Evolutionary conservation across 2,888 invertebrate genomes (phyloP), one percentile per base, ranked within the genome.

Genomic region (Troides oblongomaculatus): DNA sequence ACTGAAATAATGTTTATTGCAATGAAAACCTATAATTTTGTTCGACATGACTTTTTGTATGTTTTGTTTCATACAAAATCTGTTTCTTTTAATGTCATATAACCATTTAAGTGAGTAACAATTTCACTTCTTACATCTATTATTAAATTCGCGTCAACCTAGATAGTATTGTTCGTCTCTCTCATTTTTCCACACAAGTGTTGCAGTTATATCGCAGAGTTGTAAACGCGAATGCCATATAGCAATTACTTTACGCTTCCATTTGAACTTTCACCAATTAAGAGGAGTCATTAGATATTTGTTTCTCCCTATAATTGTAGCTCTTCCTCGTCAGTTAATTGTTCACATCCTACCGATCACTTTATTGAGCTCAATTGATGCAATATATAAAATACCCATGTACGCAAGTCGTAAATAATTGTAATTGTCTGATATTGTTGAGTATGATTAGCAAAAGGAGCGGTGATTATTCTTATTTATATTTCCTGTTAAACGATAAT

Each of bases 271-370:
- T 70, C 70, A 66, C 70, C 70, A 70, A 70, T 70, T 70, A 66
- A 66, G 60, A 62, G 66, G 70, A 66, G 59, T 66, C 62, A 59
- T 70, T 64, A 69, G 57, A 66, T 66, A 70, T 70, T 70, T 70
- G 70, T 79, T 84, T 84, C 81, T 82, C 80, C 79, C 77, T 79
- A 81, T 84, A 84, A 86, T 87, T 85, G 81, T 80, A 75, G 77
- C 75, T 83, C 85, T 89, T 88, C 87, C 88, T 86, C 78, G 80
- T 86, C 73, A 72, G 74, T 74, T 87, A 87, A 87, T 86, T 82
- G 85, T 78, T 79, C 73, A 80, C 83, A 88, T 89, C 87, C 87
- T 86, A 83, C 79, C 81, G 81, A 82, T 85, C 80, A 79, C 79
- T 75, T 78, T 75, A 76, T 74, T 74, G 76, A 77, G 75, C 72